Evolutionary conservation across 2,797 vertebrate genomes (phyloP).

Genomic region (Champsocephalus gunnari): DNA sequence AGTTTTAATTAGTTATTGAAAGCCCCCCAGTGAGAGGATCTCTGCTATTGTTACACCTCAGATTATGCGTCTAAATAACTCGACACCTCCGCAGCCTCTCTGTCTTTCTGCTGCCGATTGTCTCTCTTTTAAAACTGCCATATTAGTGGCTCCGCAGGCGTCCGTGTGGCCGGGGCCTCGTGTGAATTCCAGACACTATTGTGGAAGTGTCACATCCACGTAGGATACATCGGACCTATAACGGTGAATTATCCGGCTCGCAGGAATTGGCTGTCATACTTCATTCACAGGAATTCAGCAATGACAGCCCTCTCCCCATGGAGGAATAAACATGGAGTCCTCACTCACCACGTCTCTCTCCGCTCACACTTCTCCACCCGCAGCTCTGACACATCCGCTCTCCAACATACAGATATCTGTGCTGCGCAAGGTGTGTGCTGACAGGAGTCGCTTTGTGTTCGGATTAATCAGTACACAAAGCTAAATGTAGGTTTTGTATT

Average conservation of each 20-base stretch:
- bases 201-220: constrained; percentile 54
- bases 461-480: constrained; percentile 7
- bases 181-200: constrained; percentile 60
- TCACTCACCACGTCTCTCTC: constrained; percentile 72
- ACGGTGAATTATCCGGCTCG: constrained; percentile 74
- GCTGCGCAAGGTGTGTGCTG: constrained; percentile 47
- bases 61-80: constrained; percentile 47
- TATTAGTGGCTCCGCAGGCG: constrained; percentile 47
- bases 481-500: not conserved
- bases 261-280: constrained; percentile 75
- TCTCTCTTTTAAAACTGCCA: constrained; percentile 29
- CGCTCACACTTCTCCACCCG: constrained; percentile 53
- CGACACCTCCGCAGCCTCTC: constrained; percentile 30
- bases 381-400: constrained; percentile 49
- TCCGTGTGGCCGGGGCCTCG: constrained; percentile 1
- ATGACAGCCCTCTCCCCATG: constrained; percentile 79
- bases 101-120: constrained; percentile 15
- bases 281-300: constrained; percentile 81
- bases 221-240: constrained; percentile 50
- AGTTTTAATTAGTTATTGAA: constrained; percentile 36
- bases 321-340: constrained; percentile 78
- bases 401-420: constrained; percentile 35
- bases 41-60: constrained; percentile 46
- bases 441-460: constrained; percentile 35
- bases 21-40: constrained; percentile 35